Percentiles rank a stretch among this genome's conserved stretches.
Evolutionary conservation across 2,888 invertebrate species (phyloP).

Genomic region (Ormyrus thymus): DNA sequence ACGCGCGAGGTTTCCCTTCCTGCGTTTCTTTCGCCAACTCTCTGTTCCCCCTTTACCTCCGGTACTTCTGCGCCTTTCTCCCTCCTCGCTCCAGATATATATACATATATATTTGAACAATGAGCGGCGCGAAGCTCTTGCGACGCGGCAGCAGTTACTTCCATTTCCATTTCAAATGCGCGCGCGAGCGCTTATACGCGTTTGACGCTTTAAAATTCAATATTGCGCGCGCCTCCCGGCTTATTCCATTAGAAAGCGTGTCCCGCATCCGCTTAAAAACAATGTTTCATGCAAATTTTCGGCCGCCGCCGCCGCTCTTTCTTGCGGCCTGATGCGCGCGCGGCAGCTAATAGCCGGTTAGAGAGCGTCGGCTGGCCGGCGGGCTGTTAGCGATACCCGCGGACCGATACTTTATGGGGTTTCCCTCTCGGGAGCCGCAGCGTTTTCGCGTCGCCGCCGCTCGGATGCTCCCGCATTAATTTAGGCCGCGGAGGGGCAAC

Average conservation of each 20-base stretch:
- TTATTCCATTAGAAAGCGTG: conserved; percentile 43
- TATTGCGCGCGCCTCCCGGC: conserved; percentile 33
- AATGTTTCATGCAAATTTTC: conserved; percentile 45
- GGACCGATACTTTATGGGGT: conserved; percentile 50
- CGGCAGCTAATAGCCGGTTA: neutral
- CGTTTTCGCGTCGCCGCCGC: conserved; percentile 31
- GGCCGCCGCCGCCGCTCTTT: neutral
- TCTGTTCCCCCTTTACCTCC: too few species aligned
- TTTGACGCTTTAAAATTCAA: conserved; percentile 49
- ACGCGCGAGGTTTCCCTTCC: conserved; percentile 24
- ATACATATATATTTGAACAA: neutral
- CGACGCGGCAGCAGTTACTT: conserved; percentile 29
- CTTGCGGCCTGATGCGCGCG: neutral
- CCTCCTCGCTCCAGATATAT: too few species aligned
- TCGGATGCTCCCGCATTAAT: conserved; percentile 50
- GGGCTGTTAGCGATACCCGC: neutral
- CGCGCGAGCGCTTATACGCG: neutral
- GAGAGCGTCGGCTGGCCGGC: conserved; percentile 5
- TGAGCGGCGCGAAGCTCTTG: conserved; percentile 4
- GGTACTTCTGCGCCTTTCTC: neutral
- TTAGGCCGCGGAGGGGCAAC: conserved; percentile 25
- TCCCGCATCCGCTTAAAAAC: conserved; percentile 39
- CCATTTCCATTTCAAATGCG: conserved; percentile 51
- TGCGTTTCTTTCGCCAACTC: conserved; percentile 6
- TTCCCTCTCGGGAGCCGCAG: conserved; percentile 15